Base-by-base conservation (phyloP, 2,797 vertebrate genomes). In the Sebastes paucispinis region DNA sequence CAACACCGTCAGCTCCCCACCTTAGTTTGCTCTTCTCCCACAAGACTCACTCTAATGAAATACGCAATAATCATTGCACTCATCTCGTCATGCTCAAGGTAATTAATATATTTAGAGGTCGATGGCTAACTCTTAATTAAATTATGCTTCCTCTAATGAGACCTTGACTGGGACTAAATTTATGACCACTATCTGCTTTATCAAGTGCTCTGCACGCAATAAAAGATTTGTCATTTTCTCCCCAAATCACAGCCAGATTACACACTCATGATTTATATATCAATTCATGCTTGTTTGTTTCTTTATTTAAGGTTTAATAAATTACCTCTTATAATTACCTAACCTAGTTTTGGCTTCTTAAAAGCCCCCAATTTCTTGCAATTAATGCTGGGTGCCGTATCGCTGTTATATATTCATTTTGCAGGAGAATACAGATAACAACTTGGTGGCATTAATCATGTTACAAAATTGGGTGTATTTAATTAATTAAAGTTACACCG, bases 201-300 rank as follows among this genome's bases (percentile, higher is more conserved):
- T 99, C 98, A 94, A 95, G 95, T 95, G 73, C 89, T 92, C 82
- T 87, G 94, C 93, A 95, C 93, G 95, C 97, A 97, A 97, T 93
- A 95, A 52, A 91, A 96, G 96, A 98, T 98, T 97, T 96, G 96
- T 98, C 97, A 97, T 97, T 96, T 97, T 96, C 96, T 94, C 90
- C 43, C 94, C 92, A 95, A 97, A 96, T 96, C 96, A 91, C 94
- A 90, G 90, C 92, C 92, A 96, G 96, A 97, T 97, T 97, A 95
- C 95, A 95, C 95, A 91, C 91, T 88, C 94, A 95, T 97, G 98
- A 98, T 99, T 98, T 98, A 98, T 98, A 95, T 97, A 95, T 96
- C 96, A 96, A 97, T 98, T 98, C 96, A 96, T 94, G 95, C 94
- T 96, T 99, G 97, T 99, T 99, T 99, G 96, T 98, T 98, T 98